Conservation (phyloP, 2,113 vertebrate species). For the Cynoglossus semilaevis region DNA sequence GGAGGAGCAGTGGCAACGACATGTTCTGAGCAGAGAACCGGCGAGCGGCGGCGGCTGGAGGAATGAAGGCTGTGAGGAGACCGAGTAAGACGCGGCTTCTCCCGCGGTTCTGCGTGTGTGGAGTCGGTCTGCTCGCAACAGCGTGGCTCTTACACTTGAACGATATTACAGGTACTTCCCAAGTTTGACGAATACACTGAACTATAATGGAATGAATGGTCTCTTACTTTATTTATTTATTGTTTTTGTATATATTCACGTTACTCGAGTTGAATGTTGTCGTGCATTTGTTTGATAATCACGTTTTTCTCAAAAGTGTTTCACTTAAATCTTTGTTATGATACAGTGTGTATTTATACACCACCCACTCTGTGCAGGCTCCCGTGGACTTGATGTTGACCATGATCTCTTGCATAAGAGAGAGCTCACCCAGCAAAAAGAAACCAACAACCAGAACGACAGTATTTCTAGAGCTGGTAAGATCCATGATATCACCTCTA, state of each 20-base stretch:
- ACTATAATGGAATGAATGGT: background rate
- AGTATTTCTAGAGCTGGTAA: slow-evolving; percentile 58
- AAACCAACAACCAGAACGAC: slow-evolving; percentile 56
- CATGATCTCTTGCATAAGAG: slow-evolving; percentile 52
- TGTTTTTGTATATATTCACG: too few relatives aligned
- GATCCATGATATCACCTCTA: background rate
- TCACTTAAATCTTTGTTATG: background rate
- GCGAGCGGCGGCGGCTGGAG: slow-evolving; percentile 39
- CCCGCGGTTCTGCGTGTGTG: slow-evolving; percentile 68
- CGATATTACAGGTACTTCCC: slow-evolving; percentile 65
- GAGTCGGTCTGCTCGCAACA: slow-evolving; percentile 62
- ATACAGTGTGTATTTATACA: background rate
- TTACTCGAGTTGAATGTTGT: too few relatives aligned
- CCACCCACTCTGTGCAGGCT: slow-evolving; percentile 26
- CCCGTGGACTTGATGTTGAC: slow-evolving; percentile 17
- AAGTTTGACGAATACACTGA: background rate
- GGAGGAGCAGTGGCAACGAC: slow-evolving; percentile 12
- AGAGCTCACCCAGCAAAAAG: slow-evolving; percentile 46
- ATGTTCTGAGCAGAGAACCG: slow-evolving; percentile 67
- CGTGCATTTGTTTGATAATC: too few relatives aligned
- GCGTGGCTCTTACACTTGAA: slow-evolving; percentile 55
- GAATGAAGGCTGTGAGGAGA: slow-evolving; percentile 72
- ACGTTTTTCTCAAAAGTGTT: too few relatives aligned
- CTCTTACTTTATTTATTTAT: too few relatives aligned
- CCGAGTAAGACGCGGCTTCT: slow-evolving; percentile 67